Conservation (phyloP, 2,797 vertebrate genomes). For the Paedocypris micromegethes region DNA sequence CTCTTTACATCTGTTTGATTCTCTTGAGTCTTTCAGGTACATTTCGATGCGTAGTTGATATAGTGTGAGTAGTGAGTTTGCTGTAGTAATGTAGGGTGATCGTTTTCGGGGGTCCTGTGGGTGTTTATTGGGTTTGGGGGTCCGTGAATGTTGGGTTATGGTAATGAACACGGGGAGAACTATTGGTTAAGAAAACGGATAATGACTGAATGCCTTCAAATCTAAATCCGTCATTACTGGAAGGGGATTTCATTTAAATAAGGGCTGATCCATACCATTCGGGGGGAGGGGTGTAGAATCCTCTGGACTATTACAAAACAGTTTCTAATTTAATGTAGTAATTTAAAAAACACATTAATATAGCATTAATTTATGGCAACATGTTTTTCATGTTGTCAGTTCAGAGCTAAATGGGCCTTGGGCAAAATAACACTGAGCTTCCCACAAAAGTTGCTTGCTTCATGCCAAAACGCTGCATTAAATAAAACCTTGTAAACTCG, state of each 20-base stretch:
- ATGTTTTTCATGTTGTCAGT: neutral
- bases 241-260: slow-evolving; percentile 36
- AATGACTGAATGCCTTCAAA: slow-evolving; percentile 10
- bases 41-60: slow-evolving; percentile 10
- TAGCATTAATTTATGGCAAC: too few species aligned
- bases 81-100: slow-evolving; percentile 21
- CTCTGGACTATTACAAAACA: neutral
- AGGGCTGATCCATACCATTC: slow-evolving; percentile 36
- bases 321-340: too few species aligned
- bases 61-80: slow-evolving; percentile 16
- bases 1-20: too few species aligned
- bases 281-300: neutral
- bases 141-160: neutral
- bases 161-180: neutral
- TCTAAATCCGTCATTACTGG: slow-evolving; percentile 19
- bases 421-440: slow-evolving; percentile 4
- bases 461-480: slow-evolving; percentile 20
- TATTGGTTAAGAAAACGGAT: neutral
- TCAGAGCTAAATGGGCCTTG: slow-evolving; percentile 11
- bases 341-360: too few species aligned
- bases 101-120: slow-evolving; percentile 26
- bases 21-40: too few species aligned
- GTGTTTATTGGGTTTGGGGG: slow-evolving; percentile 23
- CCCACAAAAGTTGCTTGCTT: slow-evolving; percentile 12
- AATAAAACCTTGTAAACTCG: slow-evolving; percentile 21